phyloP scores from a whole-genome alignment of 2,888 invertebrate species.

The Linnaemya vulpina region DNA sequence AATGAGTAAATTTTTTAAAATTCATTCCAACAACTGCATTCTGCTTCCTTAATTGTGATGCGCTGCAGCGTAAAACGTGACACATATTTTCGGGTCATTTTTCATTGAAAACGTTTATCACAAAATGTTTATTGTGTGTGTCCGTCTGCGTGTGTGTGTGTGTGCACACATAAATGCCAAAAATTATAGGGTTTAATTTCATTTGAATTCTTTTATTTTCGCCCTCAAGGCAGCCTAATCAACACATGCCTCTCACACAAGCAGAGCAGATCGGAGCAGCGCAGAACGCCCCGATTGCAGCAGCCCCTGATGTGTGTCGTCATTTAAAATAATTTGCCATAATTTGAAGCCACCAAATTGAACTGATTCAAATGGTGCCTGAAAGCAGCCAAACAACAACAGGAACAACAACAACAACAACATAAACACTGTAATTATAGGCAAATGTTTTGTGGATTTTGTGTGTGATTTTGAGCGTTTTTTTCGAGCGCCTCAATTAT shows the following conservation, averaged over 20 bases:
- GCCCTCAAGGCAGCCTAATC: slow-evolving; percentile 42
- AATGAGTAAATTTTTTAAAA: neutral
- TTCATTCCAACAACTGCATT: neutral
- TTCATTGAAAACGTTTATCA: slow-evolving; percentile 49
- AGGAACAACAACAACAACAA: slow-evolving; percentile 26
- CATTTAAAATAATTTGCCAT: slow-evolving; percentile 83
- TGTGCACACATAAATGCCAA: slow-evolving; percentile 59
- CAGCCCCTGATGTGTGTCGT: slow-evolving; percentile 75
- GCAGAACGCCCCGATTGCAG: slow-evolving; percentile 19
- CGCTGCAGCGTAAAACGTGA: slow-evolving; percentile 58
- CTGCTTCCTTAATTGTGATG: slow-evolving; percentile 1
- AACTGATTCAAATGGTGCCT: slow-evolving; percentile 74
- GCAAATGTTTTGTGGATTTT: slow-evolving; percentile 69
- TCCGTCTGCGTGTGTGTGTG: too few species aligned
- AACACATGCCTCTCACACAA: slow-evolving; percentile 57
- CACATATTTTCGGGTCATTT: slow-evolving; percentile 43
- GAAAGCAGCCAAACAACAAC: slow-evolving; percentile 33
- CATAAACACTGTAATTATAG: slow-evolving; percentile 62
- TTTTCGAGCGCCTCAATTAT: slow-evolving; percentile 63
- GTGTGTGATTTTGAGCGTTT: neutral
- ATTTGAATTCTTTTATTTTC: slow-evolving; percentile 29
- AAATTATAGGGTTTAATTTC: slow-evolving; percentile 65
- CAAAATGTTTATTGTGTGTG: slow-evolving; percentile 16
- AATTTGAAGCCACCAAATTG: slow-evolving; percentile 77
- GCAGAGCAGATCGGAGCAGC: neutral